These are phyloP conservation scores for Leucoraja erinaceus DNA, from an alignment of 2,113 vertebrate species.

Conservation along the genomic window DNA sequence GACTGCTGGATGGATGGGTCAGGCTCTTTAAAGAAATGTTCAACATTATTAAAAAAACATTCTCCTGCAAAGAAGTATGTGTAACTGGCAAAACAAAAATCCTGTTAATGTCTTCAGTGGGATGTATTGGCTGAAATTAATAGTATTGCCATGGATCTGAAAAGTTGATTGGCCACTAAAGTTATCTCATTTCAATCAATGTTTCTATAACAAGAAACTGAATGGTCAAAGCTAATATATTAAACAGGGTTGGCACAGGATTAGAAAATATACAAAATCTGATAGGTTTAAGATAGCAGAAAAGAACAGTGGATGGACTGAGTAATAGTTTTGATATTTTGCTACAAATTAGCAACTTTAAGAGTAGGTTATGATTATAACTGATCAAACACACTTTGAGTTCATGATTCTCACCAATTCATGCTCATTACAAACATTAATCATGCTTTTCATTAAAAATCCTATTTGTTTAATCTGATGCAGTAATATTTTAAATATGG, in stretches of 20 bases:
- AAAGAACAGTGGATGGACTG: neutral
- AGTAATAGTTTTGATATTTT: neutral
- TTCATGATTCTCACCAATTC: neutral
- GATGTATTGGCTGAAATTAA: neutral
- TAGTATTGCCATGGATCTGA: neutral
- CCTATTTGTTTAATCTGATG: neutral
- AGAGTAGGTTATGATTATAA: neutral
- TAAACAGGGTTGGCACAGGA: neutral
- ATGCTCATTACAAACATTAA: neutral
- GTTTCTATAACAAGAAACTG: neutral
- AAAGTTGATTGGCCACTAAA: neutral
- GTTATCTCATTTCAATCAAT: neutral
- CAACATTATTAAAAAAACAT: too few relatives aligned
- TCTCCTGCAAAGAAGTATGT: neutral
- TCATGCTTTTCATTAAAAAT: neutral
- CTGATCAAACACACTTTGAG: neutral
- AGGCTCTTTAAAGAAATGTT: too few relatives aligned
- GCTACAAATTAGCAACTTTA: neutral
- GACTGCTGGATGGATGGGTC: too few relatives aligned
- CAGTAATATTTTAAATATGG: neutral
- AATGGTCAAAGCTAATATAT: neutral
- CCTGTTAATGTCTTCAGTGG: neutral
- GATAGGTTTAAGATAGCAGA: neutral
- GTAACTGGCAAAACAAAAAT: neutral
- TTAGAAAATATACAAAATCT: neutral